phyloP scores from a whole-genome alignment of 2,888 invertebrate species.

The Tanypteryx hageni region DNA sequence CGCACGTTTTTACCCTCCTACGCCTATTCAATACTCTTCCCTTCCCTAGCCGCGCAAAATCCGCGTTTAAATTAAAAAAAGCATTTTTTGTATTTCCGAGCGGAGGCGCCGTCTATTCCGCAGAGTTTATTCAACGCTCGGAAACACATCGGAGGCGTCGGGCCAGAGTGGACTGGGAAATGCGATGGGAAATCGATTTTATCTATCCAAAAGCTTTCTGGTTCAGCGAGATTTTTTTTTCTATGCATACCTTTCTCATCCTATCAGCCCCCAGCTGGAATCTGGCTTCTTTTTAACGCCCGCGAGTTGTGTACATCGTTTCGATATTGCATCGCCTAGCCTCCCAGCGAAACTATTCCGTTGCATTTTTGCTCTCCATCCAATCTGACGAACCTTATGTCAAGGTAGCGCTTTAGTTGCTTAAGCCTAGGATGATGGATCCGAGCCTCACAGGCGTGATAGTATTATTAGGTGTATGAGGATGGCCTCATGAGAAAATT shows the following conservation, averaged over 20 bases:
- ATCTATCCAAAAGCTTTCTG: background rate
- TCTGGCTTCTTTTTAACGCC: background rate
- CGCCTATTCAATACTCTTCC: background rate
- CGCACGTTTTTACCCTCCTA: background rate
- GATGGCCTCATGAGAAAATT: too few species aligned
- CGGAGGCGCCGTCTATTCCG: background rate
- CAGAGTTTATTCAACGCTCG: background rate
- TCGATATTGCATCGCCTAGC: too few species aligned
- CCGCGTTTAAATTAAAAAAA: background rate
- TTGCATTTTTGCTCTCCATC: too few species aligned
- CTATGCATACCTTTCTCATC: background rate
- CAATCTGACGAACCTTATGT: too few species aligned
- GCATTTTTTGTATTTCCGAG: background rate
- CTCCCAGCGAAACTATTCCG: too few species aligned
- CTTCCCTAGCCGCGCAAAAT: background rate
- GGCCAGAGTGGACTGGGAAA: background rate
- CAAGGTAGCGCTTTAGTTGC: too few species aligned
- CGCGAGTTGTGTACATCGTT: too few species aligned
- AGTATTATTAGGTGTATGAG: too few species aligned
- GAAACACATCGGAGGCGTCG: background rate
- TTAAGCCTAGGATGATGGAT: too few species aligned
- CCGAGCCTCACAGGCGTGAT: too few species aligned
- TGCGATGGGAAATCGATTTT: conserved; percentile 8
- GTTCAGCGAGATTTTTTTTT: background rate
- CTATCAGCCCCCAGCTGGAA: background rate